Evolutionary conservation across 2,888 invertebrate genomes (phyloP), one percentile per base, ranked within the genome.

Genomic region (Euplexia lucipara): DNA sequence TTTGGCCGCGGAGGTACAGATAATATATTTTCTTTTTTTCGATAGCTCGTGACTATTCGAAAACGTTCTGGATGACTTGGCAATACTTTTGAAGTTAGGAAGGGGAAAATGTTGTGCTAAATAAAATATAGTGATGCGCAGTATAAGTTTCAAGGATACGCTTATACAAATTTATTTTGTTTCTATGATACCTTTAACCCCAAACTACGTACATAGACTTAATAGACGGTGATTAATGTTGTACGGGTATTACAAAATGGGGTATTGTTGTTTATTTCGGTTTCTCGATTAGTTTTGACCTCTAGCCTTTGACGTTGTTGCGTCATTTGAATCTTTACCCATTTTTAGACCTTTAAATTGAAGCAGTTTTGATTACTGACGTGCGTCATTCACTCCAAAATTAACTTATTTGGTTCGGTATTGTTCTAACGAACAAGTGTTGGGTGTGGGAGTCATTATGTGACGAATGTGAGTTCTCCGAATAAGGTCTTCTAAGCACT

Each of bases 21-120:
- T 59, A 52, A 66, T 60, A 52, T 56, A 54, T 72, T 56, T 72
- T 37, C 49, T 48, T 72, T 71, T 64, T 71, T 71, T 66, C 37
- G 51, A 52, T 37, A 51, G 26, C 14, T 59, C 59, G 45, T 59
- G 54, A 72, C 49, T 54, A 52, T 45, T 59, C n/a, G 8, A 54
- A 64, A 70, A 12, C 39, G 49, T 70, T 58, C 16, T 53, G 52
- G 48, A 65, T 71, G 65, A 70, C 34, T 70, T 71, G 34, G 48
- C 64, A 53, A 56, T 62, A 62, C 57, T 73, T 58, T 71, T 51
- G 39, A 64, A 49, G 35, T 54, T n/a, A 16, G 41, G 16, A 41
- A 41, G 35, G 52, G 37, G 49, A 2, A 49, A 69, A 60, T 34
- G 39, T 56, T 56, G 66, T 41, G 32, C 18, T 41, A 45, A 37